Evolutionary conservation across 2,797 vertebrate genomes (phyloP).

Genomic region (Toxotes lorentzi): DNA sequence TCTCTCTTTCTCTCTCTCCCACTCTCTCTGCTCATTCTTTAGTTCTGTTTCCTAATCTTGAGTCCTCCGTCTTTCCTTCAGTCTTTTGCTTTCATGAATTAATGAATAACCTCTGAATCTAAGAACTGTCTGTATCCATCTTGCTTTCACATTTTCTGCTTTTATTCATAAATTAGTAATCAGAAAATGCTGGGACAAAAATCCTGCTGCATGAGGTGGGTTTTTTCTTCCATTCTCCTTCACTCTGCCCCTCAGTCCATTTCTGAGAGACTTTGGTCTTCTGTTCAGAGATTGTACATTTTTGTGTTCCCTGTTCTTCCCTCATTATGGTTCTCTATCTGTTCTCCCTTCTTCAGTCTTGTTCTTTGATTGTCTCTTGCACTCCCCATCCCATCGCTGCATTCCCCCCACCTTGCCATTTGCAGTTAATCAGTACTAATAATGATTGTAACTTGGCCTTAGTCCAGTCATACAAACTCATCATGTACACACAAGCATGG

Average conservation of each 20-base stretch:
- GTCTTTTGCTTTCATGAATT: slow-evolving; percentile 83
- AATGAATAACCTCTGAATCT: slow-evolving; percentile 79
- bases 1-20: slow-evolving; percentile 37
- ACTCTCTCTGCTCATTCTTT: slow-evolving; percentile 63
- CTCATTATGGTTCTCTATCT: slow-evolving; percentile 61
- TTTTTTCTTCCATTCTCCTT: slow-evolving; percentile 31
- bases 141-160: slow-evolving; percentile 70
- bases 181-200: slow-evolving; percentile 75
- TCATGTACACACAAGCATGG: slow-evolving; percentile 24
- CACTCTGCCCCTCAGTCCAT: slow-evolving; percentile 42
- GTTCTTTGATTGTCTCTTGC: slow-evolving; percentile 58
- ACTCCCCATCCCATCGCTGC: slow-evolving; percentile 50
- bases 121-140: slow-evolving; percentile 76
- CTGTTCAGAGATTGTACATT: slow-evolving; percentile 62
- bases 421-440: slow-evolving; percentile 83
- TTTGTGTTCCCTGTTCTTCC: slow-evolving; percentile 52
- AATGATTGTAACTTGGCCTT: slow-evolving; percentile 78
- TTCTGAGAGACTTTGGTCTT: slow-evolving; percentile 59
- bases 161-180: slow-evolving; percentile 82
- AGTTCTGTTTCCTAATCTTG: slow-evolving; percentile 67
- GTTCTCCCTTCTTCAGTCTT: slow-evolving; percentile 42
- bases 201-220: slow-evolving; percentile 49
- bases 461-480: slow-evolving; percentile 70
- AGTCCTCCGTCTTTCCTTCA: slow-evolving; percentile 66
- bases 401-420: slow-evolving; percentile 76